These are phyloP conservation scores for Prosapia bicincta DNA, from an alignment of 2,888 invertebrate genomes.

Conservation along the genomic window DNA sequence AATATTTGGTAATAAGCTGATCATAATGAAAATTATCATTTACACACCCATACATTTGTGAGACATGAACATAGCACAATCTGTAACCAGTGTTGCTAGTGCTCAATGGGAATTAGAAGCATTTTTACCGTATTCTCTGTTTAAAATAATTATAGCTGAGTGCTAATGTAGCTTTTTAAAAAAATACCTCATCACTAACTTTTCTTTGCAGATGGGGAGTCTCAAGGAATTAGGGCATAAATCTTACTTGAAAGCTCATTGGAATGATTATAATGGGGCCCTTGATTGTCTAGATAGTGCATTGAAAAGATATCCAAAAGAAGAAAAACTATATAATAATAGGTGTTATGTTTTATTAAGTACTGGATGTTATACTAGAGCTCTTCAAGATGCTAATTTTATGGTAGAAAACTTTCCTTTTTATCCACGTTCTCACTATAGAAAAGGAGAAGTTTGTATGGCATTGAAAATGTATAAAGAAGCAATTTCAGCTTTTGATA, in stretches of 20 bases:
- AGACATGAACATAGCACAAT: no score
- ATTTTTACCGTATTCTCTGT: no score
- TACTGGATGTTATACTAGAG: not conserved
- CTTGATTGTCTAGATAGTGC: not conserved
- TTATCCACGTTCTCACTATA: not conserved
- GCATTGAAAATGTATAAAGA: not conserved
- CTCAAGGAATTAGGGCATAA: not conserved
- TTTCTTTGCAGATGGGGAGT: not conserved
- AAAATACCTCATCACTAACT: no score
- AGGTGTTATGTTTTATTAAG: not conserved
- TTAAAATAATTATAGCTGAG: no score
- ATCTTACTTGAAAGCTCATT: not conserved
- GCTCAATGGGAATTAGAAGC: no score
- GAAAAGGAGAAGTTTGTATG: not conserved
- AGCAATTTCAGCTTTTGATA: not conserved
- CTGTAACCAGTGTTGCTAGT: no score
- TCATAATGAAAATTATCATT: no score
- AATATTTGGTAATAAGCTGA: no score
- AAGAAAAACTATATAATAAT: not conserved
- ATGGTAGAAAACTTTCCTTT: not conserved
- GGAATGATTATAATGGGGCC: not conserved
- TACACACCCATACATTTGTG: no score
- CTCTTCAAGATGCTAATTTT: not conserved
- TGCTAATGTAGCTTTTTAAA: no score
- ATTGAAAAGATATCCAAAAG: not conserved